phyloP scores from a whole-genome alignment of 2,113 vertebrate species.

The Pseudonaja textilis region DNA sequence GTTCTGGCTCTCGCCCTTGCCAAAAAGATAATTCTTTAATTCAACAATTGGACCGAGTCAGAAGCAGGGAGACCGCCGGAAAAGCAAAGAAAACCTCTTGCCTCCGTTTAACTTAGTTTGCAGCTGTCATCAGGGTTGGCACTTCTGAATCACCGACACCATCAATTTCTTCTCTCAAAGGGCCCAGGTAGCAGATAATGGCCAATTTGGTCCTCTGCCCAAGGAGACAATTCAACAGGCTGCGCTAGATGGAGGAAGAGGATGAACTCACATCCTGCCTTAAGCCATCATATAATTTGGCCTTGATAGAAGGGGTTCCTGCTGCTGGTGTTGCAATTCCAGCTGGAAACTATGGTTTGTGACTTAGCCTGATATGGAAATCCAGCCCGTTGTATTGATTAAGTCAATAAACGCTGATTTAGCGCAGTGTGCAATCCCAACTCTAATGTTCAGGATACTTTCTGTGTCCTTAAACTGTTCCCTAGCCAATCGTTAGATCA shows the following conservation, averaged over 20 bases:
- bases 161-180: neutral
- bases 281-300: neutral
- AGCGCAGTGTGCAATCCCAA: neutral
- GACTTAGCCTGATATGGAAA: neutral
- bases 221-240: neutral
- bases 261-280: neutral
- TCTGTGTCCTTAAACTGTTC: neutral
- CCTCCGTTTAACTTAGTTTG: neutral
- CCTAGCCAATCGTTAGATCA: neutral
- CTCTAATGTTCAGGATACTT: neutral
- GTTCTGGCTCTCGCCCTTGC: neutral
- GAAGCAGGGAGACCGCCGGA: neutral
- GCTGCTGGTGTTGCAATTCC: neutral
- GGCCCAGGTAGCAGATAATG: neutral
- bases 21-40: neutral
- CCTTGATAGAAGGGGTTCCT: neutral
- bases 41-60: neutral
- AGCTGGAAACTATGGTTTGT: neutral
- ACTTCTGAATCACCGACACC: neutral
- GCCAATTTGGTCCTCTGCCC: neutral
- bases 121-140: neutral
- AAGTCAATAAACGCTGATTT: neutral
- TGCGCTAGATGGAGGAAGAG: neutral
- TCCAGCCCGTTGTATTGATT: neutral
- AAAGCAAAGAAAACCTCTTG: neutral